Base-by-base conservation (phyloP, 2,888 invertebrate genomes). In the Dusona sp. region DNA sequence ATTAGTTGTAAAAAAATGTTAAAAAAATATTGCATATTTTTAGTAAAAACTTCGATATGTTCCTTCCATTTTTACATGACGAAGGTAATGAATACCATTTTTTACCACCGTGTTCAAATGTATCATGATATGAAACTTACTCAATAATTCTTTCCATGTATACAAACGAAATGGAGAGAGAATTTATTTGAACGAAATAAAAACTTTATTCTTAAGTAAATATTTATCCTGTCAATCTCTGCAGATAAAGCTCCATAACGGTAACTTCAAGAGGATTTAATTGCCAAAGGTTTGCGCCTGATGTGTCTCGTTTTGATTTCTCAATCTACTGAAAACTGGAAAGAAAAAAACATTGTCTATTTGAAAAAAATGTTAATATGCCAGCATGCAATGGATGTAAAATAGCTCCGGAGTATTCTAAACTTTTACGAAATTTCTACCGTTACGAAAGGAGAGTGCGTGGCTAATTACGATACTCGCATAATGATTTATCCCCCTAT, bases 381-480 rank as follows among this genome's bases (percentile, higher is more conserved):
- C 51, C 29, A 29, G 33, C n/a, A 51, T 45, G 25, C 29, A 33
- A 36, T 78, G 22, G 13, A 25, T 4, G 36, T 65, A 25, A 67
- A 45, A 13, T 33, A 19, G 19, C 25, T 67, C 29, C 42, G 36
- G 29, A 16, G 54, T 68, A 75, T 79, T 61, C 51, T 16, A 45
- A 51, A 67, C 57, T 42, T 86, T 80, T 72, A 68, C 86, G 86
- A 86, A 86, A 86, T 86, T 86, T 70, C 22, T 68, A 19, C 22
- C 25, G 19, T 82, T 61, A 64, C 75, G 74, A 51, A 51, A 83
- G 29, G 19, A 65, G 65, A 74, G 51, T 65, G 29, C 29, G 48
- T 38, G 13, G 67, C 68, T 84, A 86, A 86, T 86, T 84, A 86
- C 86, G 86, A 84, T 81, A 81, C 84, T 51, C 78, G 86, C 80